Conservation (phyloP, 1,140 invertebrate species). For the Vanessa tameamea region DNA sequence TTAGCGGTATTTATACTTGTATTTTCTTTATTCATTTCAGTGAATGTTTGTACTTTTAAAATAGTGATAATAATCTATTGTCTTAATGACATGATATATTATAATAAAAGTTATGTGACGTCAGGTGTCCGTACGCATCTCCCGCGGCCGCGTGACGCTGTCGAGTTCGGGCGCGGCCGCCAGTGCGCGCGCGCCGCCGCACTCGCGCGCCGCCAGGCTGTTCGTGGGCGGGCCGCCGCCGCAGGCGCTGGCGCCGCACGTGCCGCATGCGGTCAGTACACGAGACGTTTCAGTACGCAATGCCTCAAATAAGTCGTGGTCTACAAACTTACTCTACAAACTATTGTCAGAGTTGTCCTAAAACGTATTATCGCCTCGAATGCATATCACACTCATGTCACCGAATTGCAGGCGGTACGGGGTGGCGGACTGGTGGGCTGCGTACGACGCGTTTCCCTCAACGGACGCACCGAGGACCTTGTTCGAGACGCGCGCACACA, state of each 20-base stretch:
- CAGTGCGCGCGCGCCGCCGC: slow-evolving; percentile 83
- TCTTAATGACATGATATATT: too few species aligned
- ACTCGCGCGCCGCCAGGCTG: slow-evolving; percentile 85
- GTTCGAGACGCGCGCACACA: slow-evolving; percentile 85
- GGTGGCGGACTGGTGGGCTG: slow-evolving; percentile 91
- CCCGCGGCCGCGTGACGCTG: slow-evolving; percentile 50
- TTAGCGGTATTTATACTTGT: too few species aligned
- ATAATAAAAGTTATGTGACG: too few species aligned
- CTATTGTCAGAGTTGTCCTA: too few species aligned
- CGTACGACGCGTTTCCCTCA: slow-evolving; percentile 87
- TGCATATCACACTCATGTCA: too few species aligned
- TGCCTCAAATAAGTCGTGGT: too few species aligned
- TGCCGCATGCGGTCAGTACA: slow-evolving; percentile 78
- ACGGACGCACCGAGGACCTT: slow-evolving; percentile 88
- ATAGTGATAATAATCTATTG: too few species aligned
- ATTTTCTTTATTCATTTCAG: too few species aligned
- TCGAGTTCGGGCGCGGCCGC: slow-evolving; percentile 80
- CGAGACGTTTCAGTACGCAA: too few species aligned
- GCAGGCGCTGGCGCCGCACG: slow-evolving; percentile 71
- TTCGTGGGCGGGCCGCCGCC: slow-evolving; percentile 90
- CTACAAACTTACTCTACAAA: too few species aligned
- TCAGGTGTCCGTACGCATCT: slow-evolving; percentile 85
- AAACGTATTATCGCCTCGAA: too few species aligned
- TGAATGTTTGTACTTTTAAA: too few species aligned
- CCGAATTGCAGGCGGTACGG: slow-evolving; percentile 79